Percentiles rank a stretch among this genome's conserved stretches.
Evolutionary conservation across 1,140 invertebrate genomes (phyloP).

Genomic region (Maniola jurtina): DNA sequence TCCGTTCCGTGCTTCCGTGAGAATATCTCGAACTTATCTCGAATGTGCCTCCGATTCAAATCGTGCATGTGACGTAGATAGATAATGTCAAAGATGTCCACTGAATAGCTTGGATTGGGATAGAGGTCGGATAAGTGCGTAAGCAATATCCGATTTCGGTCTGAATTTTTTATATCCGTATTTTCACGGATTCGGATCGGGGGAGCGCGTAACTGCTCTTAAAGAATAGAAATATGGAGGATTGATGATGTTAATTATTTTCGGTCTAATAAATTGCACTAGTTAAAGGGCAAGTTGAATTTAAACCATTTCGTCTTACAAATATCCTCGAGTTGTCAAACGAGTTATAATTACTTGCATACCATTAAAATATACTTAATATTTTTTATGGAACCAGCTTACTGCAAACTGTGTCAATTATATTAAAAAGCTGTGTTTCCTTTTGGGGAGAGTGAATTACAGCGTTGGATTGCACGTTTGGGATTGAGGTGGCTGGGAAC

Average conservation of each 20-base stretch:
- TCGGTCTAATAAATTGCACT: background rate
- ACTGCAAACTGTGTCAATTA: constrained; percentile 17
- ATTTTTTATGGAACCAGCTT: constrained; percentile 1
- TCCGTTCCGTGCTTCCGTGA: no score
- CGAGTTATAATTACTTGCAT: constrained; percentile 3
- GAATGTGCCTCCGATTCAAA: no score
- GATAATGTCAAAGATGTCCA: no score
- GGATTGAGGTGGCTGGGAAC: constrained; percentile 28
- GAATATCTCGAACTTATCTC: no score
- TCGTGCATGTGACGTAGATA: no score
- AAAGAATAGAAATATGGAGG: no score
- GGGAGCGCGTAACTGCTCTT: no score
- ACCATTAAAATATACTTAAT: constrained; percentile 1
- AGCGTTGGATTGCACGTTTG: constrained; percentile 11
- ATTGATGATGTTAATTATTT: background rate
- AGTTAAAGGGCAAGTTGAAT: background rate
- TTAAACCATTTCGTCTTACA: background rate
- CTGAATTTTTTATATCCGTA: no score
- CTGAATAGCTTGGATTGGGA: no score
- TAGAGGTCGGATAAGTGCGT: no score
- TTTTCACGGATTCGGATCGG: no score
- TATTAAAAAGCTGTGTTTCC: constrained; percentile 18
- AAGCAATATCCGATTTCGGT: no score
- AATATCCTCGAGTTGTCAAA: background rate
- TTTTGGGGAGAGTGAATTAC: constrained; percentile 13